A percentile compares a stretch with the other conserved stretches of the same genome.
These are phyloP conservation scores for Nipponacmea schrenckii DNA, from an alignment of 2,888 invertebrate species.

Conservation along the genomic window DNA sequence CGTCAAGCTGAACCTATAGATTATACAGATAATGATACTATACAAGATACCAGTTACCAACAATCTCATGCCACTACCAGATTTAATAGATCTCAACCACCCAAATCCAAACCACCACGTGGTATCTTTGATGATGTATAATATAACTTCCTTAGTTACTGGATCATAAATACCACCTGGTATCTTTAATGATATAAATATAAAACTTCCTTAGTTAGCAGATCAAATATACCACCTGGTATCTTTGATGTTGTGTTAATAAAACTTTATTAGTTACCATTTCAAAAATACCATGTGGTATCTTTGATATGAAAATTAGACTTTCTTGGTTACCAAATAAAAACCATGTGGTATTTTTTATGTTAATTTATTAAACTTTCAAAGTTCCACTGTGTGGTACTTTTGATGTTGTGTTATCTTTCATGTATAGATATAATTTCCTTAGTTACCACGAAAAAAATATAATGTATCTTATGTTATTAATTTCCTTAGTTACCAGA, in stretches of 20 bases:
- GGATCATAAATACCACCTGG: constrained; percentile 45
- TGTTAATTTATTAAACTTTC: too few relatives aligned
- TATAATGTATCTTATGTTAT: constrained; percentile 57
- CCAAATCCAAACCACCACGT: constrained; percentile 40
- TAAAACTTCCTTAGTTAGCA: neutral
- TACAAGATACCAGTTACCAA: constrained; percentile 38
- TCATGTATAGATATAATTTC: constrained; percentile 41
- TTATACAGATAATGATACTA: constrained; percentile 58
- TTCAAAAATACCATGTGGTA: constrained; percentile 48
- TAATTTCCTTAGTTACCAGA: neutral
- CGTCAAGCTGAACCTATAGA: constrained; percentile 78
- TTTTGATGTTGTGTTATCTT: too few relatives aligned
- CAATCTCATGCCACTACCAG: constrained; percentile 38
- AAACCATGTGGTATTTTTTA: too few relatives aligned
- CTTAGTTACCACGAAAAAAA: constrained; percentile 26
- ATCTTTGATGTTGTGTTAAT: constrained; percentile 60
- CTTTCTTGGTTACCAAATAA: too few relatives aligned
- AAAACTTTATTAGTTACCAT: neutral
- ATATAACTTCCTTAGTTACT: neutral
- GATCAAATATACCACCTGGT: constrained; percentile 37
- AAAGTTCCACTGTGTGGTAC: too few relatives aligned
- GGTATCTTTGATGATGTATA: constrained; percentile 63
- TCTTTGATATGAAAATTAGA: too few relatives aligned
- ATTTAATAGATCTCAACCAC: constrained; percentile 27
- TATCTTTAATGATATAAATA: constrained; percentile 62